Evolutionary conservation across 2,888 invertebrate genomes (phyloP), one percentile per base, ranked within the genome.

Genomic region (Drosophila longiperda): DNA sequence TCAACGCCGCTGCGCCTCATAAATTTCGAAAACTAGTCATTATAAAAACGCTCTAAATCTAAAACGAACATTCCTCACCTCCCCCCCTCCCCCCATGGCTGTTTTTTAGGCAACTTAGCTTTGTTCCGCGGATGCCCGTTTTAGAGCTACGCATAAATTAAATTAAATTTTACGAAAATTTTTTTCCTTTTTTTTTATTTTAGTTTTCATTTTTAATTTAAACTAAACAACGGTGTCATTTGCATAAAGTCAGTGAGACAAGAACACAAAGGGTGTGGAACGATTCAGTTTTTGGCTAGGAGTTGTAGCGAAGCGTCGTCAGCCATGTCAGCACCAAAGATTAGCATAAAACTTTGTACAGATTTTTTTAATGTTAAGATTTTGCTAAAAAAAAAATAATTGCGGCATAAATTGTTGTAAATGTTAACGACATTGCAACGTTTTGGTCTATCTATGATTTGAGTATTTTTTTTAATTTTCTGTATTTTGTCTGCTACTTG

Each of bases 111-210:
- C 40, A 55, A 20, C 40, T 26, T 34, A 17, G 77, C 53, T 69
- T 75, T 73, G 49, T 75, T 67, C 61, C 59, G 61, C 64, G 61
- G 66, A 72, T 76, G 87, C 52, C 66, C 64, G 75, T 63, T 85
- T 82, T 70, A 69, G 74, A 76, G 63, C 79, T 86, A 75, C 74
- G 89, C 84, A 86, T 86, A 89, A 87, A 86, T 86, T 89, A 87
- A 74, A 83, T 86, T 88, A 65, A 65, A 63, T 52, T 50, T 38
- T 42, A 54, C 17, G 7, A 54, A 29, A 23, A 20, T 36, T 73
- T 71, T 73, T 49, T 63, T 65, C 8, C 33, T 17, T 40, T 36
- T 60, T 38, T 54, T 66, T 72, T 64, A 61, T 64, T 26, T 54
- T 26, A 53, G 57, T 60, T 70, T 66, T 45, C 49, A 67, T 74